A percentile compares a stretch with the other conserved stretches of the same genome.
phyloP scores from a whole-genome alignment of 92 coral and sea anemone species.

The Phenganax subtilis region DNA sequence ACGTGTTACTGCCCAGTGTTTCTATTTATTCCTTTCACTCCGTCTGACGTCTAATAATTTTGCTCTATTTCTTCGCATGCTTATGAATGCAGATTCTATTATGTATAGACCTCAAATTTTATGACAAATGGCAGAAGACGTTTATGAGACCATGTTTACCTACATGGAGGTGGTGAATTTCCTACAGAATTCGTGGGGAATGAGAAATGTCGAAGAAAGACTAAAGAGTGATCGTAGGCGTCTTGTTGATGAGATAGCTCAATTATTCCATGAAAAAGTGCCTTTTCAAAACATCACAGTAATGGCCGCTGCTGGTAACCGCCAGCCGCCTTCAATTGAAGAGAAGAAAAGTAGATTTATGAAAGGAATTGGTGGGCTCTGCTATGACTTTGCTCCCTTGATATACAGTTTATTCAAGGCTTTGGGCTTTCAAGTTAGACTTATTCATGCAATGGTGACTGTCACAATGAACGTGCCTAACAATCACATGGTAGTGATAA shows the following conservation, averaged over 20 bases:
- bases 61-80: too few relatives aligned
- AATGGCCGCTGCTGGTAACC: not conserved
- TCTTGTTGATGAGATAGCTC: constrained; percentile 11
- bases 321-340: not conserved
- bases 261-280: not conserved
- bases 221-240: not conserved
- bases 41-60: too few relatives aligned
- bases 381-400: too few relatives aligned
- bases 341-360: not conserved
- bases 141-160: not conserved
- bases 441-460: not conserved
- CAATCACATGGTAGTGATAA: not conserved
- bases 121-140: not conserved
- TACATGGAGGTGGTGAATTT: not conserved
- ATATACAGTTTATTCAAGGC: not conserved
- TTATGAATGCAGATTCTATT: not conserved
- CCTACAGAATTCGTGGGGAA: constrained; percentile 18
- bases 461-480: not conserved
- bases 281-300: constrained; percentile 4
- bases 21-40: too few relatives aligned
- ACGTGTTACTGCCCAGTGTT: too few relatives aligned
- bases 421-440: not conserved
- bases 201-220: constrained; percentile 10
- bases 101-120: not conserved
- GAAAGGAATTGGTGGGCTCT: not conserved